phyloP scores from a whole-genome alignment of 30 jellyfish, hydroid and myxozoan species.

The Aurelia aurita region DNA sequence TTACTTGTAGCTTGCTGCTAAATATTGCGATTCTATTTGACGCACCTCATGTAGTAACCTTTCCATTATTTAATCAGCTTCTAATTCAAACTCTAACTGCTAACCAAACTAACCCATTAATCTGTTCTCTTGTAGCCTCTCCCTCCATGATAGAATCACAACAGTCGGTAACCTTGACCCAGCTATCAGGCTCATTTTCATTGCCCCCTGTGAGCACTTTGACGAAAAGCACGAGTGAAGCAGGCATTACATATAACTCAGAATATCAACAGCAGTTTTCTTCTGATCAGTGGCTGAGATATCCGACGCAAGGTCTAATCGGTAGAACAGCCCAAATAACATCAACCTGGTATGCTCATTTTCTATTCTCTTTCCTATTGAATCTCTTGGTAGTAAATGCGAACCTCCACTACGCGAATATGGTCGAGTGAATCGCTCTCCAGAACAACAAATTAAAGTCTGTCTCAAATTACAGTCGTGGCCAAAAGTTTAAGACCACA shows the following conservation, averaged over 20 bases:
- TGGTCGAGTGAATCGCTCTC: no score
- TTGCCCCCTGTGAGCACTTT: constrained; percentile 99
- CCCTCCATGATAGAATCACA: constrained; percentile 81
- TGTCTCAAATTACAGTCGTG: no score
- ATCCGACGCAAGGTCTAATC: constrained; percentile 75
- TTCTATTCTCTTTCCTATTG: no score
- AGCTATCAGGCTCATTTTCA: constrained; percentile 75
- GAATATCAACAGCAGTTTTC: constrained; percentile 69
- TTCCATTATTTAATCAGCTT: no score
- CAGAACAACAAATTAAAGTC: no score
- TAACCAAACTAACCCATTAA: constrained; percentile 28
- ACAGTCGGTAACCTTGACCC: constrained; percentile 58
- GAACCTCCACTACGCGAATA: no score
- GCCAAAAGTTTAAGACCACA: no score
- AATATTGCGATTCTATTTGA: no score
- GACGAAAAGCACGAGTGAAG: constrained; percentile 92
- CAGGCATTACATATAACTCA: constrained; percentile 55
- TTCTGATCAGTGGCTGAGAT: constrained; percentile 86
- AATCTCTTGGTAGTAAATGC: no score
- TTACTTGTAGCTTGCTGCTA: no score
- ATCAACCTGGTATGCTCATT: constrained; percentile 78
- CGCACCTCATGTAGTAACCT: no score
- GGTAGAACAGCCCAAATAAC: constrained; percentile 76
- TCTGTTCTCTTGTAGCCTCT: constrained; percentile 64
- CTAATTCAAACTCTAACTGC: neutral